These are phyloP conservation scores for Xylophagus ater DNA, from an alignment of 2,888 invertebrate genomes.

Conservation along the genomic window DNA sequence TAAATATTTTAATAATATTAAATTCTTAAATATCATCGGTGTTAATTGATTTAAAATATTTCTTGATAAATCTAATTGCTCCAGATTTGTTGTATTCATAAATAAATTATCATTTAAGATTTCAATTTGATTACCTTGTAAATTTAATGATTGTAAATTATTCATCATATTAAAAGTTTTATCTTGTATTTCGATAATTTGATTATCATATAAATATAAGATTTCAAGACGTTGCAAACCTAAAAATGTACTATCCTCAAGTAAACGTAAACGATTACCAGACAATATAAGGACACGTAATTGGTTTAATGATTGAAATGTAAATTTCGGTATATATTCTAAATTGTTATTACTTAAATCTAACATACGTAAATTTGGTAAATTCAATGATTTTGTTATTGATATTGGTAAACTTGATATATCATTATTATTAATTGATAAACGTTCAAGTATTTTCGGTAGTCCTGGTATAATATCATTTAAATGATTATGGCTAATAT, in stretches of 20 bases:
- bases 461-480: conserved; percentile 67
- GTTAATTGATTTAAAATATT: conserved; percentile 61
- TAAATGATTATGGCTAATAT: conserved; percentile 60
- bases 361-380: conserved; percentile 60
- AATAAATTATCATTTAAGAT: conserved; percentile 57
- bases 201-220: conserved; percentile 64
- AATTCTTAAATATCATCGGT: conserved; percentile 50
- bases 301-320: conserved; percentile 54
- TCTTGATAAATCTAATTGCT: conserved; percentile 59
- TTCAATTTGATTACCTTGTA: conserved; percentile 66
- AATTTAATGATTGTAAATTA: conserved; percentile 56
- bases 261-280: conserved; percentile 56
- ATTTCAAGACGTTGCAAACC: conserved; percentile 60
- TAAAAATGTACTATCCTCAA: conserved; percentile 59
- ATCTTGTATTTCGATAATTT: conserved; percentile 54
- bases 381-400: conserved; percentile 55
- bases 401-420: conserved; percentile 53
- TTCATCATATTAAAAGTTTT: conserved; percentile 51
- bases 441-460: conserved; percentile 63
- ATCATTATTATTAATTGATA: conserved; percentile 59
- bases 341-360: conserved; percentile 67
- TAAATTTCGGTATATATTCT: conserved; percentile 53
- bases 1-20: conserved; percentile 56
- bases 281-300: conserved; percentile 58
- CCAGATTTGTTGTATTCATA: conserved; percentile 51